Conservation (phyloP, 2,797 vertebrate species). For the Coluber constrictor region DNA sequence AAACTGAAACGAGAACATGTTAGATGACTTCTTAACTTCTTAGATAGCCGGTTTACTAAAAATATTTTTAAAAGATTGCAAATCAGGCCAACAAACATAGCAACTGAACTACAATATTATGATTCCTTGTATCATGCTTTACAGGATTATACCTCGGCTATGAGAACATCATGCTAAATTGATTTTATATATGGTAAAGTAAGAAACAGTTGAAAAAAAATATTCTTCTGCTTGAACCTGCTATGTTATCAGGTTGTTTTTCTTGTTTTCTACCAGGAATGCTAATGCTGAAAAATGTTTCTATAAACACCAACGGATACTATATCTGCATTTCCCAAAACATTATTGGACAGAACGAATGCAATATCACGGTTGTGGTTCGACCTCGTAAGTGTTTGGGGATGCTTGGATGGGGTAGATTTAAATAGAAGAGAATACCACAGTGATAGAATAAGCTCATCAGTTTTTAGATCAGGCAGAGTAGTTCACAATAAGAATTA, state of each 20-base stretch:
- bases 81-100: background rate
- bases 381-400: slow-evolving; percentile 71
- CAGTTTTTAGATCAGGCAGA: background rate
- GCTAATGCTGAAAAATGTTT: slow-evolving; percentile 82
- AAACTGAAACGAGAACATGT: background rate
- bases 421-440: background rate
- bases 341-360: slow-evolving; percentile 63
- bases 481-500: background rate
- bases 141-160: background rate
- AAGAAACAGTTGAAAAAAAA: background rate
- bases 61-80: background rate
- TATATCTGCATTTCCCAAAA: slow-evolving; percentile 83
- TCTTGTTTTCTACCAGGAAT: slow-evolving; percentile 58
- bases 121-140: background rate
- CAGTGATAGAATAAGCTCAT: background rate
- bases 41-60: background rate
- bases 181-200: background rate
- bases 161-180: background rate
- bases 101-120: background rate
- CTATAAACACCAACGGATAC: slow-evolving; percentile 79
- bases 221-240: background rate
- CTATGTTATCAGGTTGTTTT: background rate
- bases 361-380: slow-evolving; percentile 83
- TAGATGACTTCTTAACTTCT: background rate
- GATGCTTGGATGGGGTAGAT: background rate